Evolutionary conservation across 2,797 vertebrate species (phyloP).

Genomic region (Borostomias antarcticus): DNA sequence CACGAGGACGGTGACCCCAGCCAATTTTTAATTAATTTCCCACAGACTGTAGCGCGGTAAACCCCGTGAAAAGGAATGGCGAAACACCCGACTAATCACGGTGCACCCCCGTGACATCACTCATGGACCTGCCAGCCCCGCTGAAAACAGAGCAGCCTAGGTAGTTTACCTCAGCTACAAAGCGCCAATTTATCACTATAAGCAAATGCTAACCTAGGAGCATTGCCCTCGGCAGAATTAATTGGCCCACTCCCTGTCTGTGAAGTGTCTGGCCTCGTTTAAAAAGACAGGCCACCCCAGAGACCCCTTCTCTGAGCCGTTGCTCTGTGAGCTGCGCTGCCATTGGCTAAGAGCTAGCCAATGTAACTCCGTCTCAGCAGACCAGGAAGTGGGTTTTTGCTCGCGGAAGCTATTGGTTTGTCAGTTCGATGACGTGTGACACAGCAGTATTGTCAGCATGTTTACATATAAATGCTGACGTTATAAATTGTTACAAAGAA

Average conservation of each 20-base stretch:
- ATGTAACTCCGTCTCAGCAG: constrained; percentile 70
- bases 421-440: too few relatives aligned
- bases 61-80: constrained; percentile 72
- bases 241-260: constrained; percentile 78
- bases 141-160: constrained; percentile 58
- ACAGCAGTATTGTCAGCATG: constrained; percentile 6
- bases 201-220: constrained; percentile 81
- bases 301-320: constrained; percentile 67
- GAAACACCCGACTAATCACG: constrained; percentile 73
- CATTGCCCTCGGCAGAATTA: constrained; percentile 78
- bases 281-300: constrained; percentile 77
- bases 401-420: constrained; percentile 39
- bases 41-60: constrained; percentile 65
- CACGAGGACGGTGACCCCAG: constrained; percentile 60
- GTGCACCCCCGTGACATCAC: constrained; percentile 70
- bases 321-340: constrained; percentile 48
- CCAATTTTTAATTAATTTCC: constrained; percentile 79
- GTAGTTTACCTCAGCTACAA: constrained; percentile 75
- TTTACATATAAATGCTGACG: not conserved
- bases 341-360: constrained; percentile 75
- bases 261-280: constrained; percentile 80
- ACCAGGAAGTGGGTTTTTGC: constrained; percentile 69
- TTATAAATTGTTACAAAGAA: too few relatives aligned
- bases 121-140: constrained; percentile 61
- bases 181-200: constrained; percentile 82